Base-by-base conservation (phyloP, 2,113 vertebrate genomes). In the Amphiprion percula region DNA sequence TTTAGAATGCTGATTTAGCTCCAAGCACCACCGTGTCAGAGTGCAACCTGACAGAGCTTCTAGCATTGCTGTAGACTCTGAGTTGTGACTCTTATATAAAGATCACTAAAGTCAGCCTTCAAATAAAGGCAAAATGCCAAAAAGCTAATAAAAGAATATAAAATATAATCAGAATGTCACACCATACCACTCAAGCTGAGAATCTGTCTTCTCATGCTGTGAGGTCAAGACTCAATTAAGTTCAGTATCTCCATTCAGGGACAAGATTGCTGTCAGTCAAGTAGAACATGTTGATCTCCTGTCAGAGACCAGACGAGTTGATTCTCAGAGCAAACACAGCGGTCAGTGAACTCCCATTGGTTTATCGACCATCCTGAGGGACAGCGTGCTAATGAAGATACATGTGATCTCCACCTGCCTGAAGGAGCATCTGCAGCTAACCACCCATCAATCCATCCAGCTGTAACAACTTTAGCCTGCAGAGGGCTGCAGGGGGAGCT, bases 321-420 rank as follows among this genome's bases (percentile, higher is more conserved):
- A 54, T 61, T 75, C 49, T 17, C 69, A 37, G 61, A 70, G 63
- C 55, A 80, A 39, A 77, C 68, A 65, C 21, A 1, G 30, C 63
- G 58, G 74, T 78, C 16, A 41, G 71, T 54, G 50, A 77, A 79
- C 74, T 67, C 50, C 26, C 4, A 80, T 70, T 46, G 33, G 67
- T 58, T 83, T 87, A 90, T 87, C 71, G 86, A 92, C 80, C 68
- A 26, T 21, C 68, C 58, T 24, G 24, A 61, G 58, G 74, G 47
- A 78, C 41, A 59, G 37, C 33, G 62, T 59, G 69, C 74, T 81
- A 87, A 87, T 87, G 74, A 85, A 88, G 85, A 87, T 50, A 23
- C 46, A 82, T 53, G 79, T 49, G 50, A 47, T 47, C 39, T 56
- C 46, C 15, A 17, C 53, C 30, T 16, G 16, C 30, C 72, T 41